Evolutionary conservation across 2,113 vertebrate species (phyloP).

Genomic region (Noturus placidus): DNA sequence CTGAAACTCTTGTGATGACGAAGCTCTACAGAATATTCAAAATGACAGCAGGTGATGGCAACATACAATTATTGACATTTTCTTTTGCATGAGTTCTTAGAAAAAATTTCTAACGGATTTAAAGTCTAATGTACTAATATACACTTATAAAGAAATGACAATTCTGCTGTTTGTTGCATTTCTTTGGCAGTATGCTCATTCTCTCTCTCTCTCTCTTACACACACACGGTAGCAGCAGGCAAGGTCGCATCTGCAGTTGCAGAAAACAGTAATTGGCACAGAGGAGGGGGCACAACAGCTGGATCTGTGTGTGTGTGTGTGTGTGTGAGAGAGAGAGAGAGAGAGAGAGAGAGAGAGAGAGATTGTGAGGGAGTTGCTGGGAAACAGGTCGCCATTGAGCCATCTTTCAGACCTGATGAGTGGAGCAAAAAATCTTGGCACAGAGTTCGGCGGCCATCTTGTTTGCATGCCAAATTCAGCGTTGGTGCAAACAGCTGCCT

Average conservation of each 20-base stretch:
- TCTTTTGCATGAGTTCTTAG: background rate
- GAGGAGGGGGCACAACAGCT: constrained; percentile 34
- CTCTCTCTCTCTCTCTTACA: background rate
- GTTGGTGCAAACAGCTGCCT: constrained; percentile 5
- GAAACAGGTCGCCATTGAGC: constrained; percentile 29
- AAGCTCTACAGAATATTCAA: background rate
- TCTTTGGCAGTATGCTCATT: constrained; percentile 36
- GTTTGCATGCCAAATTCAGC: background rate
- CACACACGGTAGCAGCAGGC: constrained; percentile 58
- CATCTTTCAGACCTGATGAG: constrained; percentile 41
- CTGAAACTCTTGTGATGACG: background rate
- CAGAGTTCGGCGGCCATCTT: constrained; percentile 40
- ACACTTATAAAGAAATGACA: constrained; percentile 73
- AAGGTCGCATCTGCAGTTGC: constrained; percentile 45
- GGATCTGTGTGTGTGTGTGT: constrained; percentile 20
- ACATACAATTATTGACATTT: no score
- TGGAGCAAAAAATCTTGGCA: constrained; percentile 38
- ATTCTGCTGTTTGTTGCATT: constrained; percentile 60
- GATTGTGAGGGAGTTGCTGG: constrained; percentile 9
- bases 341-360: background rate
- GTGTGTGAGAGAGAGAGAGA: constrained; percentile 19
- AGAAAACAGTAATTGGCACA: constrained; percentile 53
- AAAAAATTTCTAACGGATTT: constrained; percentile 60
- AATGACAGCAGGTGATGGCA: background rate
- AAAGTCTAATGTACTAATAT: constrained; percentile 60